Percentiles rank a stretch among this genome's conserved stretches.
phyloP scores from a whole-genome alignment of 2,797 vertebrate genomes.

The Podargus strigoides region DNA sequence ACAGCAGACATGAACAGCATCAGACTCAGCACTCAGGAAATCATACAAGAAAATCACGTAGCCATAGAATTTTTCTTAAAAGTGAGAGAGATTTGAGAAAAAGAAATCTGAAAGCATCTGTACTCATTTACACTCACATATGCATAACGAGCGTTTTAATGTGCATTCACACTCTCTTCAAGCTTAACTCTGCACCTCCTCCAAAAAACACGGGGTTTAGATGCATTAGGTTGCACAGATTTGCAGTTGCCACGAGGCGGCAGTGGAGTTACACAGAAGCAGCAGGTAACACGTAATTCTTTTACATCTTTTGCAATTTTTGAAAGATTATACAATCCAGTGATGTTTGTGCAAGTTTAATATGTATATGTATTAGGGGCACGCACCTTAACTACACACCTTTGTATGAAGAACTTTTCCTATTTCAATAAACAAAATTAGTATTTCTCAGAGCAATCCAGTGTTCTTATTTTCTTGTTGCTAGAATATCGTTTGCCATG shows the following conservation, averaged over 20 bases:
- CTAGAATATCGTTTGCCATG: neutral
- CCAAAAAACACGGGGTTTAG: fast-evolving
- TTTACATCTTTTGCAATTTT: neutral
- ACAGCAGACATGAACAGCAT: fast-evolving
- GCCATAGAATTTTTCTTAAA: fast-evolving
- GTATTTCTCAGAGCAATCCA: neutral
- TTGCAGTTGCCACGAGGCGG: neutral
- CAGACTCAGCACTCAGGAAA: neutral
- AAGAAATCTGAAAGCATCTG: neutral
- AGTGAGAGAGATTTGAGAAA: neutral
- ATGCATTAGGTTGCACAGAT: fast-evolving
- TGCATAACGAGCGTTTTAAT: neutral
- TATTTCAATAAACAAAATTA: neutral
- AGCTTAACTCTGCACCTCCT: neutral
- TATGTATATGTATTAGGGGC: neutral
- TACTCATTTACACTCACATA: neutral
- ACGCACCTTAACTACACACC: neutral
- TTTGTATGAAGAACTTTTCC: neutral
- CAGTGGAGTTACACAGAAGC: neutral
- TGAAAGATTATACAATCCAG: neutral
- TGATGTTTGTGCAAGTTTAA: neutral
- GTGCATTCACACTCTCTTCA: neutral
- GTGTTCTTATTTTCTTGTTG: neutral
- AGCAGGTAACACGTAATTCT: neutral
- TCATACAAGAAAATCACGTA: neutral